Evolutionary conservation across 2,888 invertebrate species (phyloP), one percentile per base, ranked within the genome.

Genomic region (Stenchaetothrips biformis): DNA sequence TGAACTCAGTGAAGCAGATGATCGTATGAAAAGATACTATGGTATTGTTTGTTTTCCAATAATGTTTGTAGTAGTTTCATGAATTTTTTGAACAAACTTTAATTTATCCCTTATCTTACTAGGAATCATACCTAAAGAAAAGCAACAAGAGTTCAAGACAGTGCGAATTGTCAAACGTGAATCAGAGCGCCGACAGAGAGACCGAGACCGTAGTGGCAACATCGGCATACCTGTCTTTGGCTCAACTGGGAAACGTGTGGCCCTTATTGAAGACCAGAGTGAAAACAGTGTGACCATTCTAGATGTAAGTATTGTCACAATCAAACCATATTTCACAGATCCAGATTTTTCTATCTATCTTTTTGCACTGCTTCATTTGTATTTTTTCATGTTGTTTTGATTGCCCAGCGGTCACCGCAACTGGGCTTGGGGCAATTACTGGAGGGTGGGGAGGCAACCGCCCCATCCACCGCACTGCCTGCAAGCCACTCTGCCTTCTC

Each of bases 111-210:
- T 79, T 21, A 77, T 77, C 81, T 83, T 85, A 88, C 67, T 86
- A 92, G 92, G 90, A 81, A 92, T 92, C 84, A 89, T 93, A 79
- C 92, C 89, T 0, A 92, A 93, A 81, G 96, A 96, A 85, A 95
- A 95, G 82, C 87, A 88, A 84, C 92, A 93, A 86, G 96, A 96
- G 87, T 95, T 95, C 81, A 95, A 96, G 89, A 97, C 97, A 0
- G 97, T 97, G 25, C 90, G 97, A 81, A 96, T 97, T 84, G 96
- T 97, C 0, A 97, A 97, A 87, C 89, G 96, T 18, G 96, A 96
- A 86, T 95, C 95, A 37, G 96, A 96, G 86, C 90, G 95, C 80
- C 89, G 96, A 0, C 95, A 95, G 85, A 89, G 94, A 79, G 95
- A 95, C 84, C 89, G 94, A 78, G 95, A 95, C 84, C 92, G 94